These are phyloP conservation scores for Meteorus cinctellus DNA, from an alignment of 2,888 invertebrate species.

Conservation along the genomic window DNA sequence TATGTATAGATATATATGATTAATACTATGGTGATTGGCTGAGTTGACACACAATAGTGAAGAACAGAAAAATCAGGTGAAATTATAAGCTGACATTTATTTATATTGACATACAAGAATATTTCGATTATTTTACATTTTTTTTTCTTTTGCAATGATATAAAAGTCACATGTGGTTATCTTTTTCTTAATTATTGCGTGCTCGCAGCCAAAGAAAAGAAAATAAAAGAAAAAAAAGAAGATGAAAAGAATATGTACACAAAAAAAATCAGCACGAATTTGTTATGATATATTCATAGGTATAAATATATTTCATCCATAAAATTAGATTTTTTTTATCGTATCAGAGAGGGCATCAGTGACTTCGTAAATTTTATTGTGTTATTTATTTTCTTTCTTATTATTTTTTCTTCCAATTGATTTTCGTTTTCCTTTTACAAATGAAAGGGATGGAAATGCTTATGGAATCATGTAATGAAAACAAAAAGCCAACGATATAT, in stretches of 20 bases:
- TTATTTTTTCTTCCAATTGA: no score
- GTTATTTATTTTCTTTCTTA: no score
- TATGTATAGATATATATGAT: conserved; percentile 53
- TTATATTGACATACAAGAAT: no score
- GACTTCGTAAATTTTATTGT: no score
- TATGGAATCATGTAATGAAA: no score
- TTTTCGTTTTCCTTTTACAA: no score
- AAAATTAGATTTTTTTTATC: no score
- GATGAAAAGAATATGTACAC: not conserved
- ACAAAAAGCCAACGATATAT: no score
- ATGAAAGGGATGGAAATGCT: no score
- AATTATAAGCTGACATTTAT: no score
- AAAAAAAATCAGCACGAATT: not conserved
- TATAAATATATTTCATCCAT: not conserved
- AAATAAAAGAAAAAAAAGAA: not conserved
- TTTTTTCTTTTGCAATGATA: not conserved
- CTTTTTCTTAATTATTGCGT: not conserved
- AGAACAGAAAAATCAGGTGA: conserved; percentile 41
- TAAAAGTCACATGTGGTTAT: not conserved
- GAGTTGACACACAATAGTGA: conserved; percentile 41
- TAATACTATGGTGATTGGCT: conserved; percentile 53
- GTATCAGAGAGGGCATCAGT: no score
- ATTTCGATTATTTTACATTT: not conserved
- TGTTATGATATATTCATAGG: not conserved
- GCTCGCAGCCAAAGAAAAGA: conserved; percentile 1